These are phyloP conservation scores for Chauna torquata DNA, from an alignment of 2,113 vertebrate genomes.

Conservation along the genomic window DNA sequence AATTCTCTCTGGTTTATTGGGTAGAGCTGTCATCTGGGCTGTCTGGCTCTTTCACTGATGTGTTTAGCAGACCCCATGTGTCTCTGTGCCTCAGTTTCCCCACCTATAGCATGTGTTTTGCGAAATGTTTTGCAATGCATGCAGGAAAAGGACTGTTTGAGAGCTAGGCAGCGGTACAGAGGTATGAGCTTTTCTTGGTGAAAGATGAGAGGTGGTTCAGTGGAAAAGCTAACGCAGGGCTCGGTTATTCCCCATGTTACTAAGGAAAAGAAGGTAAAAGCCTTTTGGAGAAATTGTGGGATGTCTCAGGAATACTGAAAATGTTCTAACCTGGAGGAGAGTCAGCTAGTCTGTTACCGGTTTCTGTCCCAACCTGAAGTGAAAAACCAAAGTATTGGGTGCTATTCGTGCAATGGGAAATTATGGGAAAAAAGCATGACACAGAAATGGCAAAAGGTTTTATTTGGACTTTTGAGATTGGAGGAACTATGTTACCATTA, in stretches of 20 bases:
- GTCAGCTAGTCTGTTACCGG: not conserved
- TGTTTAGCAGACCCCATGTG: not conserved
- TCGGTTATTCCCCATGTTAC: not conserved
- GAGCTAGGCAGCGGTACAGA: not conserved
- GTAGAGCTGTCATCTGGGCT: slow-evolving; percentile 17
- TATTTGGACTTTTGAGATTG: not conserved
- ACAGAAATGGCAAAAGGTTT: not conserved
- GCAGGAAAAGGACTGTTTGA: not conserved
- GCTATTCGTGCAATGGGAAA: not conserved
- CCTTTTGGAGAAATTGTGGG: not conserved
- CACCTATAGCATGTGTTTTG: not conserved
- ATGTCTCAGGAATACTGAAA: not conserved
- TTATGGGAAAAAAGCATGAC: not conserved
- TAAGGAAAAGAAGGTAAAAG: not conserved
- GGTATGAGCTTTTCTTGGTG: not conserved
- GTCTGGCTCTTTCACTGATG: not conserved
- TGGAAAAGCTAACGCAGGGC: not conserved
- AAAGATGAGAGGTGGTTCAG: not conserved
- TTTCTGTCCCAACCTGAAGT: not conserved
- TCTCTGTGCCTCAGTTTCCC: slow-evolving; percentile 22
- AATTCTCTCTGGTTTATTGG: not conserved
- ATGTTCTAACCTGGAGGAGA: not conserved
- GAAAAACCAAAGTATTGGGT: not conserved
- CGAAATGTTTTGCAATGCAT: not conserved
- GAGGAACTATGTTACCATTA: not conserved